These are phyloP conservation scores for Gymnothorax reevesii DNA, from an alignment of 2,797 vertebrate genomes.

Conservation along the genomic window DNA sequence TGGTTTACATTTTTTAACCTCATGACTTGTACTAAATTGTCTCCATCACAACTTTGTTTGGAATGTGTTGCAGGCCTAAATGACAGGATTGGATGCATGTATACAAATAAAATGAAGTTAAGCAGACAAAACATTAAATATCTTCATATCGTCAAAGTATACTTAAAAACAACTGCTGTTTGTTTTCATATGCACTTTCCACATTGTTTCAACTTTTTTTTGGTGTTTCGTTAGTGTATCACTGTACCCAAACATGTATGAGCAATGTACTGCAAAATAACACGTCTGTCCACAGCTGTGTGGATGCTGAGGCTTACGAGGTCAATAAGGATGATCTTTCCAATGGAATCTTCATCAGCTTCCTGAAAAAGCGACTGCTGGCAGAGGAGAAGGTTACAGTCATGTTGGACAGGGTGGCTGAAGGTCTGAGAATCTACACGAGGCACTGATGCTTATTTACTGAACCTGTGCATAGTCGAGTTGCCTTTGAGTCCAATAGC, in stretches of 20 bases:
- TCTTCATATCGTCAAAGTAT: too few relatives aligned
- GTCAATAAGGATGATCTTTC: conserved; percentile 76
- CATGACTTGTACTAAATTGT: too few relatives aligned
- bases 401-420: conserved; percentile 84
- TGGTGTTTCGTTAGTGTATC: too few relatives aligned
- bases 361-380: conserved; percentile 78
- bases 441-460: not conserved
- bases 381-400: conserved; percentile 85
- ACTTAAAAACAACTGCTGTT: too few relatives aligned
- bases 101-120: too few relatives aligned
- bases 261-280: not conserved
- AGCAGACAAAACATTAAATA: too few relatives aligned
- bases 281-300: conserved; percentile 66
- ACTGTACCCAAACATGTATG: not conserved
- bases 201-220: too few relatives aligned
- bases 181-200: too few relatives aligned
- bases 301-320: conserved; percentile 83
- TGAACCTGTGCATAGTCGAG: not conserved
- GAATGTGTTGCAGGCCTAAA: too few relatives aligned
- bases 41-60: too few relatives aligned
- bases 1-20: too few relatives aligned
- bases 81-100: too few relatives aligned
- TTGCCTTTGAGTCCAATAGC: not conserved
- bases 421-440: conserved; percentile 67
- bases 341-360: conserved; percentile 83